Evolutionary conservation across 2,113 vertebrate species (phyloP).

Genomic region (Tichodroma muraria): DNA sequence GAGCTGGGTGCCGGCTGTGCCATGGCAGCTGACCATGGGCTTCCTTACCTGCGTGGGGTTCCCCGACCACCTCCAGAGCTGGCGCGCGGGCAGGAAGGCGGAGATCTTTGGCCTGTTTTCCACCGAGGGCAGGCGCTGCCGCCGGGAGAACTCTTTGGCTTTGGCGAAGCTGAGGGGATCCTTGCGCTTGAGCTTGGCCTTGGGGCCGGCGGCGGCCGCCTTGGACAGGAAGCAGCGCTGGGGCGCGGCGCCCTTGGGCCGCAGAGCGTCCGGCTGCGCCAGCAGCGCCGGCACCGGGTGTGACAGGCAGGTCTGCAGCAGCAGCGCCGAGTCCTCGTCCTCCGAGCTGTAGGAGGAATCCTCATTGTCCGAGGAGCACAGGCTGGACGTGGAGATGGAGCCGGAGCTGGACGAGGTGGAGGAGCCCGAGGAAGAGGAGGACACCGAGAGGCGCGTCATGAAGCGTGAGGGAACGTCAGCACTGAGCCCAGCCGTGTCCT

Average conservation of each 20-base stretch:
- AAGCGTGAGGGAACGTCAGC: slow-evolving; percentile 79
- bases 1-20: neutral
- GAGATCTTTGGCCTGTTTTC: slow-evolving; percentile 90
- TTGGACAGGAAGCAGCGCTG: slow-evolving; percentile 88
- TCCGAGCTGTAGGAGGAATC: slow-evolving; percentile 95
- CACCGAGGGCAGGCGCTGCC: slow-evolving; percentile 84
- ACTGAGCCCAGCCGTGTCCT: slow-evolving; percentile 77
- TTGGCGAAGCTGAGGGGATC: slow-evolving; percentile 81
- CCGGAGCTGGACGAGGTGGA: slow-evolving; percentile 92
- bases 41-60: slow-evolving; percentile 88
- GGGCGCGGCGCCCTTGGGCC: slow-evolving; percentile 70
- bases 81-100: slow-evolving; percentile 84
- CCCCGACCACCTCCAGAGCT: slow-evolving; percentile 96
- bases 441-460: slow-evolving; percentile 86
- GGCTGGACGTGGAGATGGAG: slow-evolving; percentile 89
- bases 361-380: slow-evolving; percentile 95
- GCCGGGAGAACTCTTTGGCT: slow-evolving; percentile 87
- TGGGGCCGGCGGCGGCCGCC: slow-evolving; percentile 74
- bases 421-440: slow-evolving; percentile 93
- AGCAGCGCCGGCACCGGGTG: slow-evolving; percentile 80
- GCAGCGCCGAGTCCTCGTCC: slow-evolving; percentile 85
- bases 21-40: accelerated
- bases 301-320: slow-evolving; percentile 90
- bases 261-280: slow-evolving; percentile 79
- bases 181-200: slow-evolving; percentile 84